A percentile compares a stretch with the other conserved stretches of the same genome.
Evolutionary conservation across 2,888 invertebrate species (phyloP).

Genomic region (Tetragnatha montana): DNA sequence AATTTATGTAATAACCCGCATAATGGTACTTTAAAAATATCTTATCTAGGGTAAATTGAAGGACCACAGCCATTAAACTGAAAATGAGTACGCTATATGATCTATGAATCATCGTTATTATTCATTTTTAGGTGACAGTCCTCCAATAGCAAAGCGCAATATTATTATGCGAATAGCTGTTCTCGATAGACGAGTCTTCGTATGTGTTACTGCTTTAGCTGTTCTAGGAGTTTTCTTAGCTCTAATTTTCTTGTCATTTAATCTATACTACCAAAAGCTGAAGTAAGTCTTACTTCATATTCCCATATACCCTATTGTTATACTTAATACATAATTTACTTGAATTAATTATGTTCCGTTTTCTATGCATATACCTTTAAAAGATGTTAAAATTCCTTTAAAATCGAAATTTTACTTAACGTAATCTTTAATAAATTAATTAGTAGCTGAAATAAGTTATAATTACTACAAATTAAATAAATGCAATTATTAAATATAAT

Average conservation of each 20-base stretch:
- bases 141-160: constrained; percentile 87
- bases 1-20: too few species aligned
- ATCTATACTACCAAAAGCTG: constrained; percentile 87
- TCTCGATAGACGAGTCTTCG: constrained; percentile 85
- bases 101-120: too few species aligned
- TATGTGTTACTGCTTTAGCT: constrained; percentile 84
- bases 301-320: not conserved
- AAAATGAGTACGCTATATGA: too few species aligned
- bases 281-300: constrained; percentile 80
- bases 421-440: not conserved
- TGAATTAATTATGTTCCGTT: too few species aligned
- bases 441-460: not conserved
- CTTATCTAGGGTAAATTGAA: too few species aligned
- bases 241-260: constrained; percentile 86
- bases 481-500: not conserved
- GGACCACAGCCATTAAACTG: too few species aligned
- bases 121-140: constrained; percentile 81
- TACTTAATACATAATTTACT: not conserved
- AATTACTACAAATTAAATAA: not conserved
- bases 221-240: constrained; percentile 85
- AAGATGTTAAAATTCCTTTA: not conserved
- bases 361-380: too few species aligned
- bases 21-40: too few species aligned
- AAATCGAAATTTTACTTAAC: not conserved
- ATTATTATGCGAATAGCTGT: constrained; percentile 85